These are phyloP conservation scores for Chloebia gouldiae DNA, from an alignment of 2,113 vertebrate species.

Conservation along the genomic window DNA sequence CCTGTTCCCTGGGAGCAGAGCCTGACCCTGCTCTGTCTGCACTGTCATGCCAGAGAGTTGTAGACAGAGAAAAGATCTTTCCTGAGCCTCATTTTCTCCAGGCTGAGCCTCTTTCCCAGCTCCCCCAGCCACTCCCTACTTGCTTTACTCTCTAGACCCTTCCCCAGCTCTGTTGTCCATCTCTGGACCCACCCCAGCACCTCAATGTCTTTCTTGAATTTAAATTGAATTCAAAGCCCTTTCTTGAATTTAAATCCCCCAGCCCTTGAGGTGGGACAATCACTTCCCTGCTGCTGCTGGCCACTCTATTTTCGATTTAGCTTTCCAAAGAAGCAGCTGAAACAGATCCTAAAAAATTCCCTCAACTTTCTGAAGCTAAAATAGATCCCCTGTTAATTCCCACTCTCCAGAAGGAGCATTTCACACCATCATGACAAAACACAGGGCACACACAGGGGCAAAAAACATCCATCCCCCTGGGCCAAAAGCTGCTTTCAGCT, in stretches of 20 bases:
- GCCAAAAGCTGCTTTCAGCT: constrained; percentile 34
- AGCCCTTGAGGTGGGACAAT: fast-evolving
- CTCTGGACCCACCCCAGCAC: neutral
- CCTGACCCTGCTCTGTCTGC: fast-evolving
- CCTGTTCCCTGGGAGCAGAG: neutral
- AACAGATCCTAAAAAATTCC: neutral
- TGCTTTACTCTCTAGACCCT: neutral
- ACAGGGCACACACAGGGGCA: neutral
- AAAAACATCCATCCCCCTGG: neutral
- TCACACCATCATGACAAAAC: neutral
- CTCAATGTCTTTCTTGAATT: neutral
- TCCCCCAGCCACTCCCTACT: neutral
- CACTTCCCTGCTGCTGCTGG: neutral
- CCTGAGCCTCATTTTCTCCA: neutral
- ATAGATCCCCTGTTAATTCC: neutral
- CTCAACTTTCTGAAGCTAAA: neutral
- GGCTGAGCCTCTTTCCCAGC: neutral
- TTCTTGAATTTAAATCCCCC: neutral
- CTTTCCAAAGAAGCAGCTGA: neutral
- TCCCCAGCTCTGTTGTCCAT: neutral
- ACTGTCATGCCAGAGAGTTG: neutral
- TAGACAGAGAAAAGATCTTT: fast-evolving
- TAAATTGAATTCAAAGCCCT: too few relatives aligned
- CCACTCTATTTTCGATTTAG: fast-evolving
- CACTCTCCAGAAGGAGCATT: neutral